Conservation (phyloP, 2,888 invertebrate genomes). For the Eilema sororculum region DNA sequence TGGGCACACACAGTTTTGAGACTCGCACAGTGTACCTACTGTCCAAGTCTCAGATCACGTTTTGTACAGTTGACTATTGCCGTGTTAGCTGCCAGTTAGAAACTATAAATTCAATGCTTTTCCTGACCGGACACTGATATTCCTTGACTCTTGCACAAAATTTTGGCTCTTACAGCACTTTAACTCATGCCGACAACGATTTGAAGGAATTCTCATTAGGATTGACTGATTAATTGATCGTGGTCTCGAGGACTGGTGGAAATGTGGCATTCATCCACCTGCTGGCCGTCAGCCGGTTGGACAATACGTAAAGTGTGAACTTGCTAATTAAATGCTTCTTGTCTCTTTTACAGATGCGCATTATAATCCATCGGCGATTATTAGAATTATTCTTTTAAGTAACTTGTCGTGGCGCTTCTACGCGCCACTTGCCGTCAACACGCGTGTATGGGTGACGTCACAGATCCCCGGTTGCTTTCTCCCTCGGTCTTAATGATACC, state of each 20-base stretch:
- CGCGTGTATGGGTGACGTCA: slow-evolving; percentile 78
- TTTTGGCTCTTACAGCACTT: too few relatives aligned
- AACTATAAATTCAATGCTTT: too few relatives aligned
- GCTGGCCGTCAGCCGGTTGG: too few relatives aligned
- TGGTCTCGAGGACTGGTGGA: not conserved
- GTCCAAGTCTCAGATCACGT: too few relatives aligned
- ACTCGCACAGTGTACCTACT: too few relatives aligned
- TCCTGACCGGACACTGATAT: too few relatives aligned
- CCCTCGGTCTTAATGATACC: slow-evolving; percentile 87
- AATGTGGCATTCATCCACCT: too few relatives aligned
- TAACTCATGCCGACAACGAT: too few relatives aligned
- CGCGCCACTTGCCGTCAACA: slow-evolving; percentile 65
- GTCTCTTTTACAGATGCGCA: slow-evolving; percentile 48
- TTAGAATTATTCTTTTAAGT: slow-evolving; percentile 28
- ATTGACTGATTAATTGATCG: not conserved
- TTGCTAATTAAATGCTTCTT: slow-evolving; percentile 2
- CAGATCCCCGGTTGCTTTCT: slow-evolving; percentile 35
- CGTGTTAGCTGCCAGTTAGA: too few relatives aligned
- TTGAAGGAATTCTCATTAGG: not conserved
- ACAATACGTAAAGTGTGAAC: not conserved
- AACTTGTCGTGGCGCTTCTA: slow-evolving; percentile 64
- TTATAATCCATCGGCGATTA: slow-evolving; percentile 18
- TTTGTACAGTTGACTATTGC: too few relatives aligned
- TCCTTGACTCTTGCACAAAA: too few relatives aligned
- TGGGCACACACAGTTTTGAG: too few relatives aligned